Percentiles rank a stretch among this genome's conserved stretches.
These are phyloP conservation scores for Nannospalax galili DNA, from an alignment of 2,113 vertebrate genomes.

Conservation along the genomic window DNA sequence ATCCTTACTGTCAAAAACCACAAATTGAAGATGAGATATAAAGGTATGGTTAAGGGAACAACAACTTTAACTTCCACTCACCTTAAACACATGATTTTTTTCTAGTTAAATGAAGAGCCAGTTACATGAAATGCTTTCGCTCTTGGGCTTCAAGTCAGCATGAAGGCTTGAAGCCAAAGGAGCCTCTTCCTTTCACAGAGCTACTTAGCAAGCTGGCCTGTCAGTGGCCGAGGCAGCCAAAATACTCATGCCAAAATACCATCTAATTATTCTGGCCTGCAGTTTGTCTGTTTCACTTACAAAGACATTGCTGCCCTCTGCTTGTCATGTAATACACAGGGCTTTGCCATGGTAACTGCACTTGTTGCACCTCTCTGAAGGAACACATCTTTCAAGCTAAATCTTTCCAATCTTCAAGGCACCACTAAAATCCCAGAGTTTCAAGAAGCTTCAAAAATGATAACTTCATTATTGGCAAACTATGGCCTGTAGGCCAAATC, in stretches of 20 bases:
- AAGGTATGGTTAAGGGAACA: conserved; percentile 50
- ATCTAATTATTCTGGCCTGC: conserved; percentile 27
- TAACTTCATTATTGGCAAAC: conserved; percentile 42
- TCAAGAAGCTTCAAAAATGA: conserved; percentile 51
- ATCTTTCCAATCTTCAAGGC: conserved; percentile 25
- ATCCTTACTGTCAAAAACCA: conserved; percentile 37
- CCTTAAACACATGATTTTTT: conserved; percentile 52
- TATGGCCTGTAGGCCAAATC: background rate
- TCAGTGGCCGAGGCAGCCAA: background rate
- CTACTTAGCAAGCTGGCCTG: conserved; percentile 45
- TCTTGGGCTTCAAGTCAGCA: conserved; percentile 25
- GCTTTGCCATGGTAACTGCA: background rate
- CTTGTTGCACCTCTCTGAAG: conserved; percentile 5
- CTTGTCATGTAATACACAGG: background rate
- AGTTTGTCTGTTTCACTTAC: conserved; percentile 27
- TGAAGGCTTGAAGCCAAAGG: conserved; percentile 58
- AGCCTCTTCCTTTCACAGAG: conserved; percentile 65
- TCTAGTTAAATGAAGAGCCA: conserved; percentile 57
- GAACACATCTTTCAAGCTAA: conserved; percentile 26
- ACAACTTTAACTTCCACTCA: conserved; percentile 28
- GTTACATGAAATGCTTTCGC: conserved; percentile 55
- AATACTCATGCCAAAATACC: background rate
- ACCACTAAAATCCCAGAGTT: conserved; percentile 61
- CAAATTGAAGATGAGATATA: conserved; percentile 42
- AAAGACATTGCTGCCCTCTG: conserved; percentile 7